phyloP scores from a whole-genome alignment of 2,797 vertebrate species.

The Sebastes nivosus region DNA sequence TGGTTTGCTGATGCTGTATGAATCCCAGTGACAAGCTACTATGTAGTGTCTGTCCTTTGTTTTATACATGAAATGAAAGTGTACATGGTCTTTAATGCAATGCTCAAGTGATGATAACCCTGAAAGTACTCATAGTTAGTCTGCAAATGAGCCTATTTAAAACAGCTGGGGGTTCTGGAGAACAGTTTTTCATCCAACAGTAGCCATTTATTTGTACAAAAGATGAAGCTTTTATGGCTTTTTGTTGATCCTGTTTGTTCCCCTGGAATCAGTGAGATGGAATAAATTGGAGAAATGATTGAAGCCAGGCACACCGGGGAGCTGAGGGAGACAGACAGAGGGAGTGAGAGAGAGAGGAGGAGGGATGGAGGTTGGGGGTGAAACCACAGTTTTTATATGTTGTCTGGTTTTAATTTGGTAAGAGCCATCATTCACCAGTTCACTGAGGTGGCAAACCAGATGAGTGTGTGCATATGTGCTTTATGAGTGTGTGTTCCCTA shows the following conservation, averaged over 20 bases:
- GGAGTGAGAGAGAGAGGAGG: not conserved
- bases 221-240: conserved; percentile 41
- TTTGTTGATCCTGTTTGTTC: conserved; percentile 57
- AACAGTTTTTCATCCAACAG: conserved; percentile 24
- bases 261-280: conserved; percentile 53
- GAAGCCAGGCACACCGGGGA: conserved; percentile 67
- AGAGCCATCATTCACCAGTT: conserved; percentile 79
- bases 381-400: conserved; percentile 80
- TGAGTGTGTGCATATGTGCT: conserved; percentile 48
- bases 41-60: not conserved
- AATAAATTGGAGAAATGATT: conserved; percentile 69
- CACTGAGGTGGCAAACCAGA: conserved; percentile 77
- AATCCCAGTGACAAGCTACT: not conserved
- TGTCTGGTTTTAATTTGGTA: conserved; percentile 80
- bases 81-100: not conserved
- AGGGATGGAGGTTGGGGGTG: conserved; percentile 50
- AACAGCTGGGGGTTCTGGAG: conserved; percentile 10
- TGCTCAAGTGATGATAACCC: not conserved
- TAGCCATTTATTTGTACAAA: conserved; percentile 45
- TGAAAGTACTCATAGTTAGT: conserved; percentile 7
- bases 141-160: conserved; percentile 23
- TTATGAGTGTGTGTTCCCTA: conserved; percentile 25
- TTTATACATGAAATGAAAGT: not conserved
- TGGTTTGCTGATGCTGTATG: not conserved
- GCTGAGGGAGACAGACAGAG: conserved; percentile 54